Evolutionary conservation across 2,797 vertebrate species (phyloP).

Genomic region (Champsocephalus gunnari): DNA sequence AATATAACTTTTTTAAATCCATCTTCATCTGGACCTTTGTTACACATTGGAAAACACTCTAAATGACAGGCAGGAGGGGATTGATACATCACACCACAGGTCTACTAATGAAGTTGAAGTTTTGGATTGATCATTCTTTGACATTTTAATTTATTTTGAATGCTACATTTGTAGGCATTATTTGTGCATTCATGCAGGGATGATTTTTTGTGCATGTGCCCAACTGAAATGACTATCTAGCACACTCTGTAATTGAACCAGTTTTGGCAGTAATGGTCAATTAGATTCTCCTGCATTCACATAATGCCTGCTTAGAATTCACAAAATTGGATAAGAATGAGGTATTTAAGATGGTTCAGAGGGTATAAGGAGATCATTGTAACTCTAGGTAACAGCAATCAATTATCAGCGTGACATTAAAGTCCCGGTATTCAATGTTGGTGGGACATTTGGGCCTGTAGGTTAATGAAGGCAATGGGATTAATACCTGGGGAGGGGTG

Average conservation of each 20-base stretch:
- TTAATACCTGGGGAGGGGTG: conserved; percentile 79
- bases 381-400: conserved; percentile 76
- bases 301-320: conserved; percentile 27
- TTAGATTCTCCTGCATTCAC: conserved; percentile 37
- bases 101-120: background rate
- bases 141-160: background rate
- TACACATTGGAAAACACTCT: background rate
- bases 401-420: conserved; percentile 77
- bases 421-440: conserved; percentile 67
- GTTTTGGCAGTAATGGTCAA: conserved; percentile 22
- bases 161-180: background rate
- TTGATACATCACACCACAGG: background rate
- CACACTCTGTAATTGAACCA: background rate
- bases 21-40: background rate
- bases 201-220: background rate
- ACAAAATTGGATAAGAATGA: conserved; percentile 54
- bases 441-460: conserved; percentile 69
- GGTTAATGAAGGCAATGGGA: conserved; percentile 86
- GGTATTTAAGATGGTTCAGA: conserved; percentile 42
- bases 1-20: background rate
- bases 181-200: background rate
- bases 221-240: background rate
- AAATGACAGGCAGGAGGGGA: background rate
- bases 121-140: background rate
- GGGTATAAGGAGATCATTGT: conserved; percentile 84